Evolutionary conservation across 2,797 vertebrate genomes (phyloP).

Genomic region (Cryptoprocta ferox): DNA sequence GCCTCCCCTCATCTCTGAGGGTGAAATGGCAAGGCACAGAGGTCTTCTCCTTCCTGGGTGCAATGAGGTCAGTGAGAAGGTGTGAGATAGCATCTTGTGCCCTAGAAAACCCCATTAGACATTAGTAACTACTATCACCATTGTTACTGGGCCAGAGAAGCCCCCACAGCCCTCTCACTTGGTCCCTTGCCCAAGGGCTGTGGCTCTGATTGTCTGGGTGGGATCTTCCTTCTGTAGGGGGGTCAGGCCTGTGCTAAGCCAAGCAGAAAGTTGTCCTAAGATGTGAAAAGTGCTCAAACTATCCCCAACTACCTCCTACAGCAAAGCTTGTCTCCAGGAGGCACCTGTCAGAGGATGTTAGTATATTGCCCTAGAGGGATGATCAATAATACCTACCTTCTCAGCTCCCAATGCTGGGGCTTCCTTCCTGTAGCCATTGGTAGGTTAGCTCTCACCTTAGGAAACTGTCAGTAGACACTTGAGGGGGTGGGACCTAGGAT

Average conservation of each 20-base stretch:
- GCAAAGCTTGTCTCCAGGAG: background rate
- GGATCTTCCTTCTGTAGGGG: background rate
- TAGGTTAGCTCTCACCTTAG: background rate
- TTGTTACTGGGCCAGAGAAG: background rate
- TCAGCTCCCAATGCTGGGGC: background rate
- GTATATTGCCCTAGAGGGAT: background rate
- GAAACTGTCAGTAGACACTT: background rate
- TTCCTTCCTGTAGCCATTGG: background rate
- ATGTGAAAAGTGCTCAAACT: background rate
- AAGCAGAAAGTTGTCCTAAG: background rate
- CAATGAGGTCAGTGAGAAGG: background rate
- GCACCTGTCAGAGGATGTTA: background rate
- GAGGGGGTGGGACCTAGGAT: no score
- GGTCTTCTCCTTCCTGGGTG: background rate
- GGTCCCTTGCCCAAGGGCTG: background rate
- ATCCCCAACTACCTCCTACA: background rate
- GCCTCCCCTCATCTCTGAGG: background rate
- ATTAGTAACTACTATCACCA: rapidly evolving
- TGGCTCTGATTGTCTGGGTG: background rate
- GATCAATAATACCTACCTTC: no score
- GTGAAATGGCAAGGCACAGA: rapidly evolving
- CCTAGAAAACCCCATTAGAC: rapidly evolving
- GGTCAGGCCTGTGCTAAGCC: background rate
- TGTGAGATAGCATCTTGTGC: rapidly evolving
- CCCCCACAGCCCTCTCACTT: background rate